phyloP scores from a whole-genome alignment of 2,888 invertebrate genomes.

The Lasioglossum morio region DNA sequence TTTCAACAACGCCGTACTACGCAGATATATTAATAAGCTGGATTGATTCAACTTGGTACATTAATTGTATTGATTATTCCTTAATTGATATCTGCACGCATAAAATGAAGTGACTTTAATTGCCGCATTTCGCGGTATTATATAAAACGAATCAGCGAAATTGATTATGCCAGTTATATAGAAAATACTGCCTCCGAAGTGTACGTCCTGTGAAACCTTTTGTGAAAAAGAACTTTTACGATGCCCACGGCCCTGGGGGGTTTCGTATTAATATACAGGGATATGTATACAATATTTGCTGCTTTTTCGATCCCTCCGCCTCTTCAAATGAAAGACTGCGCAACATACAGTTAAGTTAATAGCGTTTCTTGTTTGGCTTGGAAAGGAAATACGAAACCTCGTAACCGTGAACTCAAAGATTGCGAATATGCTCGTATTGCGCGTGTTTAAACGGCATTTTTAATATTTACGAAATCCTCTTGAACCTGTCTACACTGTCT shows the following conservation, averaged over 20 bases:
- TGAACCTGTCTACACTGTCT: not conserved
- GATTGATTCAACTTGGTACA: not conserved
- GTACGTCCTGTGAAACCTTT: not conserved
- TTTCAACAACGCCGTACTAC: not conserved
- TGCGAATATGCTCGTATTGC: not conserved
- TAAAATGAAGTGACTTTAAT: not conserved
- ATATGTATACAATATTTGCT: not conserved
- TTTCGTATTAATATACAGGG: not conserved
- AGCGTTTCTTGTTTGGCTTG: not conserved
- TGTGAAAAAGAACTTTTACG: not conserved
- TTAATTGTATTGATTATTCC: not conserved
- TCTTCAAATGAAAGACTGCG: not conserved
- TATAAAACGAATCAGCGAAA: not conserved
- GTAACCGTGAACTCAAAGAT: not conserved
- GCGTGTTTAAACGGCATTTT: not conserved
- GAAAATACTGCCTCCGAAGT: not conserved
- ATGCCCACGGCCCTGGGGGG: not conserved
- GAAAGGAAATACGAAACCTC: not conserved
- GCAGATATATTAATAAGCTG: not conserved
- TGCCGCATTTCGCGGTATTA: not conserved
- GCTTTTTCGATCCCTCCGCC: not conserved
- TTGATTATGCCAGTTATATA: not conserved
- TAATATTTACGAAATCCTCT: not conserved
- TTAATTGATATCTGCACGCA: not conserved
- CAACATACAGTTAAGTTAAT: not conserved